Evolutionary conservation across 2,888 invertebrate genomes (phyloP), one percentile per base, ranked within the genome.

Genomic region (Sclerodermus sp.): DNA sequence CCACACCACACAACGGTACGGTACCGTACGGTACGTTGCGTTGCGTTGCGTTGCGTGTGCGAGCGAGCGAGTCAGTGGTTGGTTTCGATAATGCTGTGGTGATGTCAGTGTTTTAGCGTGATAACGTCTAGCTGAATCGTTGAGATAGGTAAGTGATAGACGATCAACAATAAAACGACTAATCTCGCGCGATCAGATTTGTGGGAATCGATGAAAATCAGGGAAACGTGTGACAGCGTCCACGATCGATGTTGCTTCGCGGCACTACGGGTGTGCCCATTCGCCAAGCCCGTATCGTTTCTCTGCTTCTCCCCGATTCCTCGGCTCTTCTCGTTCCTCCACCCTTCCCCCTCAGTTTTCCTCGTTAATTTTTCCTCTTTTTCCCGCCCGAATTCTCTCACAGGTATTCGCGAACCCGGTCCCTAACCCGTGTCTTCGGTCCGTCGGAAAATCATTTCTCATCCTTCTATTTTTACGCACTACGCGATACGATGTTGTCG

Each of bases 191-290:
- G 31, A 32, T 30, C 23, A 17, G 14, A 14, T 10, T 36, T 6
- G 14, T 39, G 3, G 15, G n/a, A 15, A 8, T 29, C 29, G n/a
- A 9, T 42, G 42, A 42, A 39, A 39, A 42, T n/a, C 12, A 8
- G 42, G 2, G 10, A 30, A 42, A 10, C 14, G 49, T 49, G 49
- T 47, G 52, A 51, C 45, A 55, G 55, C 49, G 56, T 53, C 50
- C 49, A 41, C 63, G 65, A 65, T 65, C 63, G 54, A 65, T 65
- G 63, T 56, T 59, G 53, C 41, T 47, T 44, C 42, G 40, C 38
- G 46, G 47, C 50, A 50, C 51, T 32, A 63, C 72, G 72, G 72
- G 72, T 72, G 72, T 72, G 72, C 65, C 70, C 66, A 64, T 58
- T 58, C 41, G 64, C 59, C 60, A 31, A 34, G 15, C 44, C 45